Percentiles rank a stretch among this genome's conserved stretches.
These are phyloP conservation scores for Zaprionus lachaisei DNA, from an alignment of 1,140 invertebrate genomes.

Conservation along the genomic window DNA sequence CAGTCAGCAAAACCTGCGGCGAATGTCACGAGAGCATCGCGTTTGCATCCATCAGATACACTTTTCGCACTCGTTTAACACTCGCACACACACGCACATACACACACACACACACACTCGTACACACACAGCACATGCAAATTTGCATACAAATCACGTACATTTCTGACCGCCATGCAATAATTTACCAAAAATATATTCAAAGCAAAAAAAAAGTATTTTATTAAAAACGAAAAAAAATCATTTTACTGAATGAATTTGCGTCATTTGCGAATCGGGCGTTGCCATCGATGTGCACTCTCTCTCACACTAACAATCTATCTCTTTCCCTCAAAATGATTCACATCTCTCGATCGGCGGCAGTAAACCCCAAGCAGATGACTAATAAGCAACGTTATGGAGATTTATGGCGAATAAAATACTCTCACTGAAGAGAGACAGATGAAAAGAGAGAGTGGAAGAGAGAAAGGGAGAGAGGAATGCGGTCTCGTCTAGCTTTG, in stretches of 20 bases:
- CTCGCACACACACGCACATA: not conserved
- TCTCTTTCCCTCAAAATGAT: not conserved
- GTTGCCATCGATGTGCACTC: slow-evolving; percentile 44
- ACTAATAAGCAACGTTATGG: slow-evolving; percentile 62
- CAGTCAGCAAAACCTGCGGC: slow-evolving; percentile 48
- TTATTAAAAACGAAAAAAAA: slow-evolving; percentile 14
- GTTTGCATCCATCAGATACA: slow-evolving; percentile 70
- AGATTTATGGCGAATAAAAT: slow-evolving; percentile 72
- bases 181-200: slow-evolving; percentile 48
- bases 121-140: slow-evolving; percentile 4
- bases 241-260: slow-evolving; percentile 64
- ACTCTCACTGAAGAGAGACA: slow-evolving; percentile 58
- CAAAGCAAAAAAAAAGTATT: not conserved
- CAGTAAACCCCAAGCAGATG: slow-evolving; percentile 32
- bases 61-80: slow-evolving; percentile 49
- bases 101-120: not conserved
- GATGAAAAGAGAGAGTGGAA: not conserved
- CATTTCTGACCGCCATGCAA: slow-evolving; percentile 30
- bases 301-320: slow-evolving; percentile 20
- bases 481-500: slow-evolving; percentile 47
- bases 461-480: not conserved
- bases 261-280: slow-evolving; percentile 53
- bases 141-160: slow-evolving; percentile 72
- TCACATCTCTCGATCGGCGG: not conserved
- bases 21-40: slow-evolving; percentile 33